Conservation (phyloP, 1,140 invertebrate genomes). For the Halictus rubicundus region DNA sequence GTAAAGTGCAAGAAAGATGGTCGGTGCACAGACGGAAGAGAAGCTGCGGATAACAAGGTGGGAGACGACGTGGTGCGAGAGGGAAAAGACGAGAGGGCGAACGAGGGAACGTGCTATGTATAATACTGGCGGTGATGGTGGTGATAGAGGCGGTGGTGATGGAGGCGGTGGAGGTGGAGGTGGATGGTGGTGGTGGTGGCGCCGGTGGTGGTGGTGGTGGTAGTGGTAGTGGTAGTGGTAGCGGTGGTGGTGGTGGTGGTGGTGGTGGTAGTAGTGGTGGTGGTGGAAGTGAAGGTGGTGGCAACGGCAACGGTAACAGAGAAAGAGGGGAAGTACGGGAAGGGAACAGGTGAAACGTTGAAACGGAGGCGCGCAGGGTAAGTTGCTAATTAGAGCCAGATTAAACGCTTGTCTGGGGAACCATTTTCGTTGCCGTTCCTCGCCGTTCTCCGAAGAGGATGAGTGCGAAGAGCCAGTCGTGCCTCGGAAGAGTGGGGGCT, state of each 20-base stretch:
- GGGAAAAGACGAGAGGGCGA: not conserved
- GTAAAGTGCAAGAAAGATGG: not conserved
- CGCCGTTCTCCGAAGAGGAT: conserved; percentile 54
- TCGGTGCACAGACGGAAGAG: not conserved
- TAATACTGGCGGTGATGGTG: no score
- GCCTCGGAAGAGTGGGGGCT: conserved; percentile 26
- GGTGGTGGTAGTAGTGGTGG: no score
- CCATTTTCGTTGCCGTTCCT: conserved; percentile 76
- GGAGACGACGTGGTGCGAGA: no score
- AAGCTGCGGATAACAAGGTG: not conserved
- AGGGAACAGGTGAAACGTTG: conserved; percentile 51
- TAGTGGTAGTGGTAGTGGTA: not conserved
- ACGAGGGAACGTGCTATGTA: no score
- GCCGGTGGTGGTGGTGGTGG: no score
- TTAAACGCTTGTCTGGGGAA: conserved; percentile 80
- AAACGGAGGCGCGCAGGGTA: conserved; percentile 70
- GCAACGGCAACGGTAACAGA: not conserved
- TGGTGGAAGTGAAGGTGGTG: not conserved
- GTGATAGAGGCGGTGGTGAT: not conserved
- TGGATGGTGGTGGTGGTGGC: no score
- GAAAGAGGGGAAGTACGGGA: not conserved
- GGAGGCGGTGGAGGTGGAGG: no score
- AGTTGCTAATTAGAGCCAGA: conserved; percentile 80
- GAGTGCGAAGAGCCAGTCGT: conserved; percentile 46
- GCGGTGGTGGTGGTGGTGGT: not conserved